Conservation (phyloP, 2,888 invertebrate genomes). For the Tiliacea aurago region DNA sequence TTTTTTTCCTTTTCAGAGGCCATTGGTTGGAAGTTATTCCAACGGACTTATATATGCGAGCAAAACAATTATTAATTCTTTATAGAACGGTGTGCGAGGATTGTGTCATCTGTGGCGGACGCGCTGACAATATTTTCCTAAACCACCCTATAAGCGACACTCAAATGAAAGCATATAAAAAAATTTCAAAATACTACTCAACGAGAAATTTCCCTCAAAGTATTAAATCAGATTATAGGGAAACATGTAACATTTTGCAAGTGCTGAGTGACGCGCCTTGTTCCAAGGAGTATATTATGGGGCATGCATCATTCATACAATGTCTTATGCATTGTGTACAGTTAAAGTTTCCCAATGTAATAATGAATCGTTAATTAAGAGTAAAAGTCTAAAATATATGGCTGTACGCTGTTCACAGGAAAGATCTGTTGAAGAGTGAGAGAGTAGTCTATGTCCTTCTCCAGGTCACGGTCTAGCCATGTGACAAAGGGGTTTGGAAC, state of each 20-base stretch:
- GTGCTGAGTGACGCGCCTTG: slow-evolving; percentile 24
- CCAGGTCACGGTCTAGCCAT: too few species aligned
- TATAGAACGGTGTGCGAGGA: slow-evolving; percentile 34
- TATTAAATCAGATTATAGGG: slow-evolving; percentile 6
- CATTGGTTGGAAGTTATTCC: slow-evolving; percentile 33
- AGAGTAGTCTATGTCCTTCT: too few species aligned
- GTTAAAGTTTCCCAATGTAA: slow-evolving; percentile 21
- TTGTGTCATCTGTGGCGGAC: slow-evolving; percentile 33
- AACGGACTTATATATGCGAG: neutral
- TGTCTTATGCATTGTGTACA: slow-evolving; percentile 13
- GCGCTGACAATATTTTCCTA: slow-evolving; percentile 2
- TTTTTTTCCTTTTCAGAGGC: slow-evolving; percentile 37
- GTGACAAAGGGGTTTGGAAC: too few species aligned
- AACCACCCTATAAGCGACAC: neutral
- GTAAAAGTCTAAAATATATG: neutral
- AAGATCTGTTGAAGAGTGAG: neutral
- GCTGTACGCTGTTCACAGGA: neutral
- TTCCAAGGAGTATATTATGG: slow-evolving; percentile 25
- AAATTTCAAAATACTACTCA: neutral
- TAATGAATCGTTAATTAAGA: slow-evolving; percentile 19
- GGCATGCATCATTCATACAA: slow-evolving; percentile 5
- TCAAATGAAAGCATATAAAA: slow-evolving; percentile 3
- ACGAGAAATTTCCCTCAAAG: neutral
- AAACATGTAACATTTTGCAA: slow-evolving; percentile 25
- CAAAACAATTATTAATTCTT: neutral